A percentile compares a stretch with the other conserved stretches of the same genome.
phyloP scores from a whole-genome alignment of 1,140 invertebrate genomes.

The Penaeus indicus region DNA sequence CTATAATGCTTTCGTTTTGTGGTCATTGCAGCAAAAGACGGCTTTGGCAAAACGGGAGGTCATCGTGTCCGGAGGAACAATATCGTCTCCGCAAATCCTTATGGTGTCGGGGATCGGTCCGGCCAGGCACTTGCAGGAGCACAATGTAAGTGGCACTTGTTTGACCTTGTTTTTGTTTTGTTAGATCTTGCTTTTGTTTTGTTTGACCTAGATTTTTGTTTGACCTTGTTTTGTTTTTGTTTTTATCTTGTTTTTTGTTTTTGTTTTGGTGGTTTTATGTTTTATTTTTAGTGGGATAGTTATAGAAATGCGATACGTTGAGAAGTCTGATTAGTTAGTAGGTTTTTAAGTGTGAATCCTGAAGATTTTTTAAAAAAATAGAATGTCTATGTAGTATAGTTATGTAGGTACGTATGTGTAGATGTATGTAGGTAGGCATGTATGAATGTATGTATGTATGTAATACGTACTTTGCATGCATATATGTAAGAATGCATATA shows the following conservation, averaged over 20 bases:
- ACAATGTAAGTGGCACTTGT: constrained; percentile 70
- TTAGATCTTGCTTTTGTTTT: no score
- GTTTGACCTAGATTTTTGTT: no score
- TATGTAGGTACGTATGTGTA: background rate
- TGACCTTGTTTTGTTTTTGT: no score
- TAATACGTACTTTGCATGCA: background rate
- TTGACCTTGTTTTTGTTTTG: background rate
- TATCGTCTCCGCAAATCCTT: constrained; percentile 76
- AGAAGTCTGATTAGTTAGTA: no score
- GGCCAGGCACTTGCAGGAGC: constrained; percentile 71
- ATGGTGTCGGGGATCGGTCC: constrained; percentile 77
- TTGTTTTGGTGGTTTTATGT: no score
- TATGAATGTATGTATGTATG: background rate
- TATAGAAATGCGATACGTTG: no score
- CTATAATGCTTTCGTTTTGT: background rate
- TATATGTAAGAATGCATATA: background rate
- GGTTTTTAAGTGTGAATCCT: no score
- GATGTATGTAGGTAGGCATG: background rate
- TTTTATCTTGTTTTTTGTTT: no score
- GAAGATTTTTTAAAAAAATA: no score
- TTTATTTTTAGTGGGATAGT: no score
- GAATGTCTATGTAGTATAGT: no score
- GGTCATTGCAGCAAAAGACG: background rate
- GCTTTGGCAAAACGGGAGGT: constrained; percentile 66
- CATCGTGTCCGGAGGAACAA: constrained; percentile 74